Conservation (phyloP, 2,113 vertebrate species). For the Nibea coibor region DNA sequence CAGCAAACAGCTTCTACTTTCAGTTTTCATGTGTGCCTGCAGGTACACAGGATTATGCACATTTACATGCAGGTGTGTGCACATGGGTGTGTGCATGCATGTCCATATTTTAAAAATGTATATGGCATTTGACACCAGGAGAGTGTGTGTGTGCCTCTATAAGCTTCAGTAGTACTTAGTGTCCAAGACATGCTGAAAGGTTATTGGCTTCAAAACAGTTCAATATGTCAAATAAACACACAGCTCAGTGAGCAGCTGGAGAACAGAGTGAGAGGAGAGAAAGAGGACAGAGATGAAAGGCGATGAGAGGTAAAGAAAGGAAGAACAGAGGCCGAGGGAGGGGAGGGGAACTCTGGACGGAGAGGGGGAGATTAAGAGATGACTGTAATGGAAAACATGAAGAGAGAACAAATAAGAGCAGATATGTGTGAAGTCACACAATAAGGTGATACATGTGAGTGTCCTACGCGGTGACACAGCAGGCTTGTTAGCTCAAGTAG, state of each 20-base stretch:
- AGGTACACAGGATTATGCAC: not conserved
- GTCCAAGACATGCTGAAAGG: slow-evolving; percentile 62
- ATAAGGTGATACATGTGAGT: not conserved
- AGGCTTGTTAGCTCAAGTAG: not conserved
- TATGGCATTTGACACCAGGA: slow-evolving; percentile 2
- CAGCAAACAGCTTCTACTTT: too few species aligned
- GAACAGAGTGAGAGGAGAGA: slow-evolving; percentile 39
- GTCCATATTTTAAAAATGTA: slow-evolving; percentile 23
- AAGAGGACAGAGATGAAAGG: slow-evolving; percentile 48
- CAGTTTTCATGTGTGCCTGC: not conserved
- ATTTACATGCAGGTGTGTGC: not conserved
- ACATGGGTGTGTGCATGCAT: not conserved
- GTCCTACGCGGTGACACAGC: not conserved
- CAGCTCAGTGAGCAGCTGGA: slow-evolving; percentile 64
- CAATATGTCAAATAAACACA: slow-evolving; percentile 77
- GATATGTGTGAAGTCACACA: not conserved
- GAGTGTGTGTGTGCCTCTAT: slow-evolving; percentile 3
- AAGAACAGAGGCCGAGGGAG: not conserved
- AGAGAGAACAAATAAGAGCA: not conserved
- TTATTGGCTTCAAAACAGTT: slow-evolving; percentile 75
- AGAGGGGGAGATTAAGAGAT: not conserved
- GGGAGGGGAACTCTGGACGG: not conserved
- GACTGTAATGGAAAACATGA: not conserved
- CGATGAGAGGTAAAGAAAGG: not conserved
- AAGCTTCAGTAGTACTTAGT: slow-evolving; percentile 38